These are phyloP conservation scores for Agrochola lychnidis DNA, from an alignment of 2,888 invertebrate genomes.

Conservation along the genomic window DNA sequence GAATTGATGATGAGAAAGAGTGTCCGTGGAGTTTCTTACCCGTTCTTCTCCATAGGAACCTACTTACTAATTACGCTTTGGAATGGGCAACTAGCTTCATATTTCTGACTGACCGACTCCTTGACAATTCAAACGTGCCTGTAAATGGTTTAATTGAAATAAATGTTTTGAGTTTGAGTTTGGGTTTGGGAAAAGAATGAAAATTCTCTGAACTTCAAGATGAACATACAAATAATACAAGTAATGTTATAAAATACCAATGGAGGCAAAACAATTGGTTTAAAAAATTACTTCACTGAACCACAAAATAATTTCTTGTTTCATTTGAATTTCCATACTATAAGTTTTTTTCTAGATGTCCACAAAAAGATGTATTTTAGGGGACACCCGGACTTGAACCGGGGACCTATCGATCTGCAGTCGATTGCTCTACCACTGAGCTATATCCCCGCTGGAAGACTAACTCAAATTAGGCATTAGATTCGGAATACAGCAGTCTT, in stretches of 20 bases:
- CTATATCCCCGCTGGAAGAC: slow-evolving; percentile 78
- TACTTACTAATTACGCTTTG: no score
- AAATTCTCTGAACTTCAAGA: background rate
- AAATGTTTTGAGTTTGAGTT: no score
- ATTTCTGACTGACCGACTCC: no score
- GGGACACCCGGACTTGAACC: slow-evolving; percentile 89
- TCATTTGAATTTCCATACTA: no score
- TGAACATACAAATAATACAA: background rate
- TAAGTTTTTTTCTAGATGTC: background rate
- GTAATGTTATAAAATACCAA: background rate
- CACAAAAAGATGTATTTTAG: slow-evolving; percentile 86
- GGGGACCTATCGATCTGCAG: slow-evolving; percentile 90
- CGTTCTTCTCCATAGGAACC: no score
- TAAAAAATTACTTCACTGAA: background rate
- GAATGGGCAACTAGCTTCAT: no score
- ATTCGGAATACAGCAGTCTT: slow-evolving; percentile 24
- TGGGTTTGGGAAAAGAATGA: no score
- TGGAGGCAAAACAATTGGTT: background rate
- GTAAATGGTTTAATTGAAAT: no score
- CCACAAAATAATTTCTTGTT: background rate
- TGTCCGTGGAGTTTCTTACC: no score
- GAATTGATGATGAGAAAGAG: no score
- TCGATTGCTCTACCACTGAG: slow-evolving; percentile 90
- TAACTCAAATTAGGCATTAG: slow-evolving; percentile 18
- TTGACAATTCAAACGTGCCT: no score